Evolutionary conservation across 2,113 vertebrate species (phyloP).

Genomic region (Centropristis striata): DNA sequence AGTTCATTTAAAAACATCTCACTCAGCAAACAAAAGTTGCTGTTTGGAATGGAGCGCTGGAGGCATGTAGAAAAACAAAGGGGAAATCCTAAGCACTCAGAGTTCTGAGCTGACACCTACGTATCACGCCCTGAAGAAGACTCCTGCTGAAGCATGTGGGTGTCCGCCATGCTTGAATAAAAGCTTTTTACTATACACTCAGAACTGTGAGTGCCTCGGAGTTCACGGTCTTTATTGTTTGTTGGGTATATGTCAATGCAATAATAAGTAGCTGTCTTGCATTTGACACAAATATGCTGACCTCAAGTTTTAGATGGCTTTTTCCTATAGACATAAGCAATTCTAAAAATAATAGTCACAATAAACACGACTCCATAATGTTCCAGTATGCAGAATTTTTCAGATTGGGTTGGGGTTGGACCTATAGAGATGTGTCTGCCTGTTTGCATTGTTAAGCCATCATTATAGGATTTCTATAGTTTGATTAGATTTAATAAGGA

Average conservation of each 20-base stretch:
- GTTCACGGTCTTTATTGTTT: neutral
- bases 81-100: conserved; percentile 9
- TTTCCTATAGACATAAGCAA: neutral
- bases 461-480: neutral
- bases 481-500: neutral
- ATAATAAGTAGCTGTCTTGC: neutral
- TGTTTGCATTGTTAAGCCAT: neutral
- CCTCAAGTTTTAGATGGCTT: neutral
- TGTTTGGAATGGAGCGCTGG: conserved; percentile 6
- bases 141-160: conserved; percentile 37
- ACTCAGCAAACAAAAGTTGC: neutral
- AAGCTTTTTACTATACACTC: conserved; percentile 21
- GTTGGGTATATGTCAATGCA: neutral
- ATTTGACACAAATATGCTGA: neutral
- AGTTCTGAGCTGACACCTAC: conserved; percentile 28
- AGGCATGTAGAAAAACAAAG: conserved; percentile 16
- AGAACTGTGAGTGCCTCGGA: neutral
- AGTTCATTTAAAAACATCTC: neutral
- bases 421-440: neutral
- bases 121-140: conserved; percentile 40
- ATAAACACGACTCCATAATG: neutral
- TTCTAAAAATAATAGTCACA: neutral
- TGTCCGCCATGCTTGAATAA: conserved; percentile 37
- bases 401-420: neutral
- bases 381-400: neutral